Evolutionary conservation across 2,888 invertebrate species (phyloP).

Genomic region (Pyrrhosoma nymphula): DNA sequence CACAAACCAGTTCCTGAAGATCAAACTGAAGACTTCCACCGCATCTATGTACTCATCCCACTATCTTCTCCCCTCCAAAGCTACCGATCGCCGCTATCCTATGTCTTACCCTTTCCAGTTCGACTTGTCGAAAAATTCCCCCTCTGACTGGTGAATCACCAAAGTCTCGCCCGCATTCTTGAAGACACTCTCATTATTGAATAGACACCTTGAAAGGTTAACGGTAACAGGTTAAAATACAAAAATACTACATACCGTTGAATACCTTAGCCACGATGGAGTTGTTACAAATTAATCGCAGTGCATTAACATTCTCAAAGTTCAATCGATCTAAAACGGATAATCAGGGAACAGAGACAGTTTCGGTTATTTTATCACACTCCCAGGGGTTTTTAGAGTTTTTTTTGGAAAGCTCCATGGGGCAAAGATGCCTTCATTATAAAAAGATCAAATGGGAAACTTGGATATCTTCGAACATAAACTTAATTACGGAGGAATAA

Average conservation of each 20-base stretch:
- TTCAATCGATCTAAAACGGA: neutral
- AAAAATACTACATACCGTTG: neutral
- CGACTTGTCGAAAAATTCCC: no score
- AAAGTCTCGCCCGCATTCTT: no score
- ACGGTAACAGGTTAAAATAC: neutral
- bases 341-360: neutral
- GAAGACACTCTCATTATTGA: no score
- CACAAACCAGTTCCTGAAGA: no score
- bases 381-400: neutral
- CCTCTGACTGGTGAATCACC: no score
- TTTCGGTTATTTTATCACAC: neutral
- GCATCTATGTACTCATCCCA: no score
- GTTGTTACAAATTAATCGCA: neutral
- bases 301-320: neutral
- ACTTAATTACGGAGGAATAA: neutral
- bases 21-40: no score
- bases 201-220: no score
- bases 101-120: no score
- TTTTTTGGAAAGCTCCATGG: neutral
- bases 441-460: conserved; percentile 14
- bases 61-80: no score
- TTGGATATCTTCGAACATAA: neutral
- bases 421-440: neutral
- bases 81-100: no score
- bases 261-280: neutral